phyloP scores from a whole-genome alignment of 2,113 vertebrate species.

The Balaeniceps rex region DNA sequence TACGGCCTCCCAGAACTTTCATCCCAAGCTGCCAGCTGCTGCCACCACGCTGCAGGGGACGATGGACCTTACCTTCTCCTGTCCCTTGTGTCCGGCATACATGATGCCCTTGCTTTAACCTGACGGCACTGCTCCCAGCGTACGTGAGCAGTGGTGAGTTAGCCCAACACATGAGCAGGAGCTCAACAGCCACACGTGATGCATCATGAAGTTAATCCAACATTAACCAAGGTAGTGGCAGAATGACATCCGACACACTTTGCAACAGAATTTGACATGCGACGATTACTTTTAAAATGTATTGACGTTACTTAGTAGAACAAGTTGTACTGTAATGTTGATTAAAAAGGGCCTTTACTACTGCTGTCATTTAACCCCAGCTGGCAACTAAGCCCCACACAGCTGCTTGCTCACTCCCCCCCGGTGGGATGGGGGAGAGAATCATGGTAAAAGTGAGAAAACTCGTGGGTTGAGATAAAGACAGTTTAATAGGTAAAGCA shows the following conservation, averaged over 20 bases:
- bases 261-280: background rate
- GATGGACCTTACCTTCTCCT: background rate
- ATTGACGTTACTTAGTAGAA: background rate
- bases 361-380: no score
- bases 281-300: background rate
- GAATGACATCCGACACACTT: background rate
- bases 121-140: fast-evolving
- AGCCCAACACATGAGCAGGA: background rate
- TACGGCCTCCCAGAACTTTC: background rate
- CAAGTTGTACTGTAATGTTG: background rate
- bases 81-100: no score
- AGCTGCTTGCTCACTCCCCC: no score
- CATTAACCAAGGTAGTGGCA: background rate
- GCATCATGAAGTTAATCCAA: background rate
- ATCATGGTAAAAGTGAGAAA: no score
- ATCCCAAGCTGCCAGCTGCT: background rate
- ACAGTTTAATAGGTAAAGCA: no score
- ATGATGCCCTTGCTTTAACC: background rate
- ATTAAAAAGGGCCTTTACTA: background rate
- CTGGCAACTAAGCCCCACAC: no score
- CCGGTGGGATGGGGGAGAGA: no score
- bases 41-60: background rate
- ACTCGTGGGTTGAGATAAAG: no score
- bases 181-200: background rate
- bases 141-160: background rate